Percentiles rank a stretch among this genome's conserved stretches.
Conservation (phyloP, 2,797 vertebrate genomes). For the Pygocentrus nattereri region DNA sequence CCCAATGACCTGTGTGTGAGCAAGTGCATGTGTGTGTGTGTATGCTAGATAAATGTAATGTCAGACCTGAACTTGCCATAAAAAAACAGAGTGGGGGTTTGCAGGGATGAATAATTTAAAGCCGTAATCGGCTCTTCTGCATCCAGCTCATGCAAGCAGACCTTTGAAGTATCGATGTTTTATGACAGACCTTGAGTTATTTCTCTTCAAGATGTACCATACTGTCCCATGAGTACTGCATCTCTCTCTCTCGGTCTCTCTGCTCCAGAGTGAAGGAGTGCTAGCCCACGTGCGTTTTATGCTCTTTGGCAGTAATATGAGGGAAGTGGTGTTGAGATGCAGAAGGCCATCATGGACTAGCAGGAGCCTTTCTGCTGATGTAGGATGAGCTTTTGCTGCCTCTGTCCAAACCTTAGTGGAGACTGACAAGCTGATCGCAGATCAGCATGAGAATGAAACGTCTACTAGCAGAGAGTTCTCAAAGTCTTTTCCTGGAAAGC, state of each 20-base stretch:
- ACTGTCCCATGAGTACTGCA: slow-evolving; percentile 32
- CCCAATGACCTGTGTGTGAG: neutral
- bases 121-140: slow-evolving; percentile 61
- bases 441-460: neutral
- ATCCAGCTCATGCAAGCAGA: slow-evolving; percentile 58
- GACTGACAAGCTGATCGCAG: neutral
- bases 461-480: too few species aligned
- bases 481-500: too few species aligned
- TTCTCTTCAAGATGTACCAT: slow-evolving; percentile 51
- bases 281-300: slow-evolving; percentile 53
- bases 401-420: neutral
- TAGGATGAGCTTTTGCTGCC: too few species aligned
- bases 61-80: slow-evolving; percentile 11
- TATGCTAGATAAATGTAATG: neutral
- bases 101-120: slow-evolving; percentile 69
- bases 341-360: slow-evolving; percentile 27
- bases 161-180: slow-evolving; percentile 70
- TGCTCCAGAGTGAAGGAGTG: slow-evolving; percentile 2
- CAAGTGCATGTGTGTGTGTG: slow-evolving; percentile 8
- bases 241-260: slow-evolving; percentile 5
- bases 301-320: slow-evolving; percentile 59
- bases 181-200: slow-evolving; percentile 71
- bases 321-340: neutral
- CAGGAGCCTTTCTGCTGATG: neutral
- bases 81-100: slow-evolving; percentile 9